Conservation (phyloP, 2,888 invertebrate genomes). For the Galerucella pusilla region DNA sequence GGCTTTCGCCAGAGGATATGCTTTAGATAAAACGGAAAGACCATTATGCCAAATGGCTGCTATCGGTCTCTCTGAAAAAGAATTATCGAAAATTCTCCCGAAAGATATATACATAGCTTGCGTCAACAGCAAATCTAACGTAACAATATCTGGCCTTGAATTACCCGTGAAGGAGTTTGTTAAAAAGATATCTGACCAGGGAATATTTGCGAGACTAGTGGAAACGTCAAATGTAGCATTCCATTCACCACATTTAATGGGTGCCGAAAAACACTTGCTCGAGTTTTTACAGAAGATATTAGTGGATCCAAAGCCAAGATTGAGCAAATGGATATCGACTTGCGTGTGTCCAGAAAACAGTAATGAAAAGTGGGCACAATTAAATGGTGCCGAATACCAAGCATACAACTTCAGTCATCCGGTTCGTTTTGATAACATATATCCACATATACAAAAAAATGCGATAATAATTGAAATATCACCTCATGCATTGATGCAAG, state of each 20-base stretch:
- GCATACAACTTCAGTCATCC: constrained; percentile 82
- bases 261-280: constrained; percentile 70
- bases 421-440: constrained; percentile 78
- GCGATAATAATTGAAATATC: constrained; percentile 87
- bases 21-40: constrained; percentile 59
- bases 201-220: constrained; percentile 81
- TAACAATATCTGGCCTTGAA: constrained; percentile 89
- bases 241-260: constrained; percentile 81
- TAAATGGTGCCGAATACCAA: constrained; percentile 86
- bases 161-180: constrained; percentile 76
- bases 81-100: constrained; percentile 71
- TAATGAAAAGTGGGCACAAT: constrained; percentile 72
- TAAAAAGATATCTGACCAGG: constrained; percentile 72
- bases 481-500: constrained; percentile 85
- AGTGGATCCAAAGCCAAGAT: constrained; percentile 73
- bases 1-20: constrained; percentile 70
- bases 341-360: constrained; percentile 71
- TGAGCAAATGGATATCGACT: constrained; percentile 85
- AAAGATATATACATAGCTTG: constrained; percentile 86
- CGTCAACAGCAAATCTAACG: constrained; percentile 86
- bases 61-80: constrained; percentile 67
- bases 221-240: constrained; percentile 85
- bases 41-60: constrained; percentile 69
- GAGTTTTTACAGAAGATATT: constrained; percentile 74
- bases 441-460: constrained; percentile 78